Evolutionary conservation across 2,888 invertebrate genomes (phyloP), one percentile per base, ranked within the genome.

Genomic region (Acanthosoma haemorrhoidale): DNA sequence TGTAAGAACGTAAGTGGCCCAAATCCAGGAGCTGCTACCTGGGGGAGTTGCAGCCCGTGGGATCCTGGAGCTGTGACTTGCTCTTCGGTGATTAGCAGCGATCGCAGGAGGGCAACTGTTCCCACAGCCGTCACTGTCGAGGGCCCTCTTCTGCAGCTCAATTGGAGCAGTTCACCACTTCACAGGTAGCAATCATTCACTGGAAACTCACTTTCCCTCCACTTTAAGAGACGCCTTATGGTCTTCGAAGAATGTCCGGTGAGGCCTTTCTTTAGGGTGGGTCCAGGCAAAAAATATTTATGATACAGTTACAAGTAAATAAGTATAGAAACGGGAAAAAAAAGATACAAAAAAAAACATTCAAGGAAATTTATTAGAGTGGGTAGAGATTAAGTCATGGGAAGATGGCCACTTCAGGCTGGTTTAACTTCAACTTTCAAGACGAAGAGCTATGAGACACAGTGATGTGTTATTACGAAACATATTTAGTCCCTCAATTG

Each of bases 121-220:
- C 51, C 51, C 51, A 51, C 51, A 51, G 51, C 51, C 51, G 51
- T 51, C 51, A 51, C 4, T 0, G 13, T n/a, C n/a, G n/a, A 2
- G 25, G n/a, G 51, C 5, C 21, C 43, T 43, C 43, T 43, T 43
- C 21, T 43, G 13, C 25, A 5, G 4, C 2, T 25, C 51, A 51
- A 25, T 25, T 51, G 51, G 51, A 51, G 51, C 51, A 51, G 51
- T 51, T 51, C 29, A n/a, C 51, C 51, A 51, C 51, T 51, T 29
- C 51, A 51, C 51, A 25, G 51, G 25, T 25, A 51, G 51, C 51
- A 51, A 51, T 51, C 51, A 51, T n/a, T 41, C 25, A 2, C n/a
- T 2, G n/a, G 51, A n/a, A 25, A 29, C 25, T 51, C n/a, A 51
- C 51, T 51, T 51, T 51, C 51, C 51, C 51, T n/a, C 29, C 51